A percentile compares a stretch with the other conserved stretches of the same genome.
Evolutionary conservation across 2,888 invertebrate species (phyloP).

Genomic region (Blastobasis lacticolella): DNA sequence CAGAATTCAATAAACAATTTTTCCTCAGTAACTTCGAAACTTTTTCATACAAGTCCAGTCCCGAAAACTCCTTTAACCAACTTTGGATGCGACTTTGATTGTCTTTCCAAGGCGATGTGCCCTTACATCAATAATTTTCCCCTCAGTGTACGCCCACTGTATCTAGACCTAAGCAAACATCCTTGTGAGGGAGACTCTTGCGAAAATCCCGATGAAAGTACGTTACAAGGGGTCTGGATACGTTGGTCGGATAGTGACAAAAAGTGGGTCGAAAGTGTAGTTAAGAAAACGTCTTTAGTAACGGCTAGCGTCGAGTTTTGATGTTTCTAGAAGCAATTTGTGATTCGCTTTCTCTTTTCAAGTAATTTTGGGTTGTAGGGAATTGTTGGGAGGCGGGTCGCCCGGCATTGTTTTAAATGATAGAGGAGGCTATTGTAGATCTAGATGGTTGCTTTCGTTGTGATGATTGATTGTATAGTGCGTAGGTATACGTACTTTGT

Average conservation of each 20-base stretch:
- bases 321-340: not conserved
- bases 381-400: not conserved
- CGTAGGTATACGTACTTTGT: too few species aligned
- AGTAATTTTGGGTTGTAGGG: not conserved
- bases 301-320: not conserved
- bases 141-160: not conserved
- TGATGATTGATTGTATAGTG: too few species aligned
- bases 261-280: not conserved
- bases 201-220: too few species aligned
- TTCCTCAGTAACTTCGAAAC: not conserved
- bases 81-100: not conserved
- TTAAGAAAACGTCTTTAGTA: not conserved
- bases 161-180: too few species aligned
- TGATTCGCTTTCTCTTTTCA: not conserved
- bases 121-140: not conserved
- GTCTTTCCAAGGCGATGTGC: not conserved
- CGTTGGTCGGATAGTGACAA: not conserved
- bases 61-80: not conserved
- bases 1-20: not conserved
- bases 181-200: too few species aligned
- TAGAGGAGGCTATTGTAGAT: too few species aligned
- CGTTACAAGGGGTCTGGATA: not conserved
- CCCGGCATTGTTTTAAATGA: constrained; percentile 2
- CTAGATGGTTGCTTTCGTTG: too few species aligned
- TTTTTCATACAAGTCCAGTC: too few species aligned